These are phyloP conservation scores for Bos indicus DNA, from an alignment of 2,113 vertebrate species.

Conservation along the genomic window DNA sequence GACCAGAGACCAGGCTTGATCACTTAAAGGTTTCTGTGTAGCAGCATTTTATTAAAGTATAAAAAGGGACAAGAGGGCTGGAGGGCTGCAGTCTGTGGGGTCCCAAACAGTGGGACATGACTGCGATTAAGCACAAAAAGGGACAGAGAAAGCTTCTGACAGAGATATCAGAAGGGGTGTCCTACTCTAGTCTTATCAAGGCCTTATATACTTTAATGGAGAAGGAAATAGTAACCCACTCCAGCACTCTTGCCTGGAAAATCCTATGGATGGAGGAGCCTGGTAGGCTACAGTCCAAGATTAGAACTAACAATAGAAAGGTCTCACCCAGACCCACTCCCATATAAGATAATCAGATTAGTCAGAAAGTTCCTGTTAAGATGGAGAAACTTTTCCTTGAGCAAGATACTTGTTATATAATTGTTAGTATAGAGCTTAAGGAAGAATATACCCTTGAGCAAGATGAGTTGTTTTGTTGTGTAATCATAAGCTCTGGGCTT, in stretches of 20 bases:
- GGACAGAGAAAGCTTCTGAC: background rate
- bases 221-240: no score
- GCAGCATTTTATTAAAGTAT: background rate
- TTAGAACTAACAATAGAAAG: background rate
- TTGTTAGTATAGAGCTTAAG: background rate
- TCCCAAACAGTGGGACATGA: background rate
- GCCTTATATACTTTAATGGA: background rate
- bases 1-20: background rate
- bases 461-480: background rate
- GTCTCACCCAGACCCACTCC: background rate
- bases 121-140: background rate
- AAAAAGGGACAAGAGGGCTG: background rate
- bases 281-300: background rate
- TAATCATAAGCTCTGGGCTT: background rate
- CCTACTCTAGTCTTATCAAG: background rate
- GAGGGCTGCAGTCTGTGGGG: background rate
- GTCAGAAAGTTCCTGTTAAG: background rate
- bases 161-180: background rate
- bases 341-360: background rate
- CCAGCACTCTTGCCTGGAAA: no score
- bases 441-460: background rate
- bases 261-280: no score
- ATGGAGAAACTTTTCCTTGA: background rate
- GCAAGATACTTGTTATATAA: background rate
- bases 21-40: background rate